Percentiles rank a stretch among this genome's conserved stretches.
phyloP scores from a whole-genome alignment of 2,888 invertebrate genomes.

The Melinaea marsaeus region DNA sequence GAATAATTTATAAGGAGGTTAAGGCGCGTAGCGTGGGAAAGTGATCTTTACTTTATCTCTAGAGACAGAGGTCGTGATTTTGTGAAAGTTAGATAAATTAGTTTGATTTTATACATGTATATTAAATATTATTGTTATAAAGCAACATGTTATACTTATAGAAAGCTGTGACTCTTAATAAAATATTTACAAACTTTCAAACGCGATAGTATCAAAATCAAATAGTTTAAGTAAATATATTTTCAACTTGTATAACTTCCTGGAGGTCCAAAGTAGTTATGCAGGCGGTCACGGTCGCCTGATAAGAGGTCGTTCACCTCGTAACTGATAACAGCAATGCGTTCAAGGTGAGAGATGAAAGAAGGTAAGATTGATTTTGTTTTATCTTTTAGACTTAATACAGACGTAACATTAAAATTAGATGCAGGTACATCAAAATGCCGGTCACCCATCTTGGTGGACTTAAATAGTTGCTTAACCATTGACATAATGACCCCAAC shows the following conservation, averaged over 20 bases:
- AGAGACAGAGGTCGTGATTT: too few relatives aligned
- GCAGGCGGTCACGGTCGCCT: constrained; percentile 28
- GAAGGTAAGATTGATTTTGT: constrained; percentile 6
- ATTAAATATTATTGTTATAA: too few relatives aligned
- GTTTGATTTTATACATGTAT: too few relatives aligned
- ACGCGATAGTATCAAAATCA: too few relatives aligned
- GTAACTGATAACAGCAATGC: constrained; percentile 21
- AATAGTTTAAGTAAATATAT: too few relatives aligned
- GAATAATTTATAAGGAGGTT: constrained; percentile 11
- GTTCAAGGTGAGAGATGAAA: constrained; percentile 9
- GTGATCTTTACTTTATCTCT: constrained; percentile 41
- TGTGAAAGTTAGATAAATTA: too few relatives aligned
- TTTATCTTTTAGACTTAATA: neutral
- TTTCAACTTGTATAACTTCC: too few relatives aligned
- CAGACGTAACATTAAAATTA: neutral
- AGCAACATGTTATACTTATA: too few relatives aligned
- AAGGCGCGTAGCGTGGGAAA: constrained; percentile 45
- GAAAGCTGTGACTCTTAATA: too few relatives aligned
- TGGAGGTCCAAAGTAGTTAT: neutral
- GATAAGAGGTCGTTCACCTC: constrained; percentile 27
- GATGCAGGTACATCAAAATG: neutral
- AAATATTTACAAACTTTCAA: too few relatives aligned
- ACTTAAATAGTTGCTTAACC: too few relatives aligned
- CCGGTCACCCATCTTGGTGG: neutral
- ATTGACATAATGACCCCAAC: too few relatives aligned